Base-by-base conservation (phyloP, 2,797 vertebrate species). In the Fratercula arctica region DNA sequence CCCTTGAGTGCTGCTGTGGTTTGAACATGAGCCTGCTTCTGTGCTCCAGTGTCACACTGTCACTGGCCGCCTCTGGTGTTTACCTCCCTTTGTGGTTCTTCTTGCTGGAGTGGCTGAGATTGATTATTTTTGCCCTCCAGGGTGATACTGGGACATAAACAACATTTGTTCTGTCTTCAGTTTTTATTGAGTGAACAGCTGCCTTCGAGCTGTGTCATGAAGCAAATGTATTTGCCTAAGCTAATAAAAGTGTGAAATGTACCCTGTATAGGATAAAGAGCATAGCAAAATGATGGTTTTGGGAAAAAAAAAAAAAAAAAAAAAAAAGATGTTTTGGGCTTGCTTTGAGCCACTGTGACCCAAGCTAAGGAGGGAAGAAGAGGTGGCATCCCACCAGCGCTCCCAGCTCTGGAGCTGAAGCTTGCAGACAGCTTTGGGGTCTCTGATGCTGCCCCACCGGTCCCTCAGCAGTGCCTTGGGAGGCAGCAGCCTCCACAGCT, bases 141-240 rank as follows among this genome's bases (percentile, higher is more conserved):
- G 8, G 54, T 69, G 59, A 67, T 61, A 53, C 16, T 41, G 60
- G n/a, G 43, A 25, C 50, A 91, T 35, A 89, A 84, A 85, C 16
- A 90, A 74, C 50, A 59, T 76, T 77, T 69, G 20, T 11, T 79
- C 13, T 76, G n/a, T 48, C 76, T 37, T 39, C 45, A 59, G 6
- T 31, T 87, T 95, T 95, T 59, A 54, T 43, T 92, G 90, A 69
- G 80, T 72, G 73, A 96, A 93, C 75, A 90, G 67, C 85, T 97
- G 91, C n/a, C 50, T 48, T 84, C 75, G 85, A 74, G 51, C 43
- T 70, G 87, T 2, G 2, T 69, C 64, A 67, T 25, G 51, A 92
- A 96, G 50, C 16, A 89, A 83, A 84, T 53, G 46, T 69, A 75
- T 91, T 89, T 69, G 16, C 54, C 67, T 56, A 64, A 87, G 59